These are phyloP conservation scores for Pseudococcus viburni DNA, from an alignment of 2,888 invertebrate species.

Conservation along the genomic window DNA sequence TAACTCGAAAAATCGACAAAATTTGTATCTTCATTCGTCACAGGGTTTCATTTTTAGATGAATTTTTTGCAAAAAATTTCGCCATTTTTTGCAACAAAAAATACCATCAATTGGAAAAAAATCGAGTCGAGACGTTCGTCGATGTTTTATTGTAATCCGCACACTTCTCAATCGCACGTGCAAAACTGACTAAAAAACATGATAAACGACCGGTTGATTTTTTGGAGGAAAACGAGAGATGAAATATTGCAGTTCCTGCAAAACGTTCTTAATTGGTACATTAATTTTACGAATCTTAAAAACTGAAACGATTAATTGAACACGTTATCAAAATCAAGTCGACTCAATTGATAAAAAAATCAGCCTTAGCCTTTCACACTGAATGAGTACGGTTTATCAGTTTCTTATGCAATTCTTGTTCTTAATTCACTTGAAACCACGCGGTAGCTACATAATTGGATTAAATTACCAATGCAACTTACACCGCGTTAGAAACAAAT, in stretches of 20 bases:
- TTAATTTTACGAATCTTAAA: slow-evolving; percentile 18
- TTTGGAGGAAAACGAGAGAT: slow-evolving; percentile 32
- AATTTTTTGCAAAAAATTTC: no score
- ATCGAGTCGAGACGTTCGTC: no score
- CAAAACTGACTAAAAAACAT: neutral
- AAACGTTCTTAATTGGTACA: slow-evolving; percentile 10
- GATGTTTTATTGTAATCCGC: no score
- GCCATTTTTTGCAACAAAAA: no score
- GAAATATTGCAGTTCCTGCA: slow-evolving; percentile 12
- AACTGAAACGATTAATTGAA: neutral
- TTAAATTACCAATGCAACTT: neutral
- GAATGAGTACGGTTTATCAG: slow-evolving; percentile 13
- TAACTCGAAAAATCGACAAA: no score
- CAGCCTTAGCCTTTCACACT: slow-evolving; percentile 5
- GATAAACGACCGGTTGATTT: neutral
- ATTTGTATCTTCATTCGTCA: no score
- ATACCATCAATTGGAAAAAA: no score
- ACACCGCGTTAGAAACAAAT: neutral
- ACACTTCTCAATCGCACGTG: no score
- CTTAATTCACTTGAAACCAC: neutral
- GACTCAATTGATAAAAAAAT: slow-evolving; percentile 15
- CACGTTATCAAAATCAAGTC: neutral
- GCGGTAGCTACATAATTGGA: neutral
- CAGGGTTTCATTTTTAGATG: no score
- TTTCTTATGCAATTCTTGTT: slow-evolving; percentile 11